Conservation (phyloP, 23 tunicate genomes). For the Halocynthia aurantium region DNA sequence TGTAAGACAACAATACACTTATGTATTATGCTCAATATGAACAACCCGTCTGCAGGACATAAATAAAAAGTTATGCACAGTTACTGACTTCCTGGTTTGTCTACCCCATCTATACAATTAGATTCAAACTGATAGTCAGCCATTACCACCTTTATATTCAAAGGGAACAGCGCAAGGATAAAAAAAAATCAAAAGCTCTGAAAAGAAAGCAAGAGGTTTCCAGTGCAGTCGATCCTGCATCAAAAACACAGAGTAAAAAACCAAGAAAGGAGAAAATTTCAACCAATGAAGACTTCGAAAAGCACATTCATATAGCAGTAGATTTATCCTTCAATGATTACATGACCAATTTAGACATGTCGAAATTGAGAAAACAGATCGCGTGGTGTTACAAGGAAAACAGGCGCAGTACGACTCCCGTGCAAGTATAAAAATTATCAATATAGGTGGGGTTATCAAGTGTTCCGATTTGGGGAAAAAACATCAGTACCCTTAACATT, state of each 20-base stretch:
- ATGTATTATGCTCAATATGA: too few relatives aligned
- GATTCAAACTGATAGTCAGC: too few relatives aligned
- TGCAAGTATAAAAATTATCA: slow-evolving; percentile 37
- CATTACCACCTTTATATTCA: background rate
- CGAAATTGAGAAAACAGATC: slow-evolving; percentile 73
- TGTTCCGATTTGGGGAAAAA: too few relatives aligned
- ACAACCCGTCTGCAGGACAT: too few relatives aligned
- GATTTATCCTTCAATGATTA: slow-evolving; percentile 68
- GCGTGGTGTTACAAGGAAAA: slow-evolving; percentile 88
- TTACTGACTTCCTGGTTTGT: too few relatives aligned
- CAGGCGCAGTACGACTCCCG: slow-evolving; percentile 58
- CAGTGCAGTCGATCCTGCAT: background rate
- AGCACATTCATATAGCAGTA: slow-evolving; percentile 60
- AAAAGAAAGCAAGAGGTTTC: background rate
- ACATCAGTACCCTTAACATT: too few relatives aligned
- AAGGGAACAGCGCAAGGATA: slow-evolving; percentile 58
- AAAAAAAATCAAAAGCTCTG: slow-evolving; percentile 24
- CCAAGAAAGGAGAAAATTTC: slow-evolving; percentile 31
- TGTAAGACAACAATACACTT: too few relatives aligned
- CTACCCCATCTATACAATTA: too few relatives aligned
- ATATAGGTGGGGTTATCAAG: too few relatives aligned
- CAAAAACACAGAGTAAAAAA: background rate
- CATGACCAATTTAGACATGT: slow-evolving; percentile 64
- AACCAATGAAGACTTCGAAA: slow-evolving; percentile 48
- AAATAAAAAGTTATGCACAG: too few relatives aligned